These are phyloP conservation scores for Aythya baeri DNA, from an alignment of 2,113 vertebrate genomes.

Conservation along the genomic window DNA sequence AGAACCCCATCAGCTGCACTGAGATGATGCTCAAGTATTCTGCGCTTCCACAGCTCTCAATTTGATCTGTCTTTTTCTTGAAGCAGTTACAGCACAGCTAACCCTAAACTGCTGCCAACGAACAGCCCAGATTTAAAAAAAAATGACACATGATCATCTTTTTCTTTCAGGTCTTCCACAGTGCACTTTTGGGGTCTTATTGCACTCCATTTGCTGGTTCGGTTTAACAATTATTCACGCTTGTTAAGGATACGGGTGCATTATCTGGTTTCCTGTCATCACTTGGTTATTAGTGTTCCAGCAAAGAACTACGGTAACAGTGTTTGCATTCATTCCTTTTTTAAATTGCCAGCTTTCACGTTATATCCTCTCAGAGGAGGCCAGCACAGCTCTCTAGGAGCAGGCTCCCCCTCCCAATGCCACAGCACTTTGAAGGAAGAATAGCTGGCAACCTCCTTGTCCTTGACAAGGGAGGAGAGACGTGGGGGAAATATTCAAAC, in stretches of 20 bases:
- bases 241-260: not conserved
- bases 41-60: not conserved
- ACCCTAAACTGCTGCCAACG: not conserved
- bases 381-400: not conserved
- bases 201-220: not conserved
- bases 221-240: not conserved
- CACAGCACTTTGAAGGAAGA: not conserved
- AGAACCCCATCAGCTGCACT: not conserved
- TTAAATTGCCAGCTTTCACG: not conserved
- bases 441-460: conserved; percentile 8
- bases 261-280: conserved; percentile 36
- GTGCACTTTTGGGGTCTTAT: not conserved
- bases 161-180: not conserved
- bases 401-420: not conserved
- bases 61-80: not conserved
- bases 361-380: not conserved
- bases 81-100: not conserved
- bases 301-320: conserved; percentile 2
- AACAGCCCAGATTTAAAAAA: not conserved
- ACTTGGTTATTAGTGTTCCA: conserved; percentile 43
- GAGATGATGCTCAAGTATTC: not conserved
- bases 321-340: not conserved
- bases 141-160: not conserved
- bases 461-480: conserved; percentile 14
- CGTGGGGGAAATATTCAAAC: not conserved